Conservation (phyloP, 2,888 invertebrate species). For the Elgonia sp. region DNA sequence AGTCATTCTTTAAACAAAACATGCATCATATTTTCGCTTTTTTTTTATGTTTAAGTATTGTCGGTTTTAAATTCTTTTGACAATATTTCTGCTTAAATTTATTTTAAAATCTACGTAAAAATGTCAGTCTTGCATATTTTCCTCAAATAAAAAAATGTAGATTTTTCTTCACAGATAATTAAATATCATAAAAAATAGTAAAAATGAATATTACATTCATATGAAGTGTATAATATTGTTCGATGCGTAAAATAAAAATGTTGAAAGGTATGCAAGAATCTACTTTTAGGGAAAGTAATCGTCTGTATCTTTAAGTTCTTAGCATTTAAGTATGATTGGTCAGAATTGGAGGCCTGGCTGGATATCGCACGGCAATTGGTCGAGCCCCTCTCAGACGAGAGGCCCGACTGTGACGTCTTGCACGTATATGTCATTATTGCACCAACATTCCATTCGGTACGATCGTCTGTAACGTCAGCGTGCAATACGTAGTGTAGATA, state of each 20-base stretch:
- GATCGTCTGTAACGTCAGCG: conserved; percentile 52
- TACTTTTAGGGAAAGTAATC: conserved; percentile 63
- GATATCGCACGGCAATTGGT: conserved; percentile 47
- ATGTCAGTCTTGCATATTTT: too few species aligned
- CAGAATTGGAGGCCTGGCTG: conserved; percentile 48
- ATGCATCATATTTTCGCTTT: too few species aligned
- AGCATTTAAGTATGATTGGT: conserved; percentile 45
- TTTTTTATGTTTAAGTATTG: too few species aligned
- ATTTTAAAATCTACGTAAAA: too few species aligned
- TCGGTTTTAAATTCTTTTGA: too few species aligned
- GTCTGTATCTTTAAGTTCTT: conserved; percentile 20
- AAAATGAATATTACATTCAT: neutral
- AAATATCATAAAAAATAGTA: neutral
- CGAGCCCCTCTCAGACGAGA: conserved; percentile 38
- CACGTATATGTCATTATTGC: conserved; percentile 44
- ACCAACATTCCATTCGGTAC: conserved; percentile 59
- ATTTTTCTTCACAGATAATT: too few species aligned
- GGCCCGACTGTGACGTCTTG: conserved; percentile 61
- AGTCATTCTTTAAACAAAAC: too few species aligned
- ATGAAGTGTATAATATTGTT: neutral
- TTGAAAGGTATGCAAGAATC: conserved; percentile 29
- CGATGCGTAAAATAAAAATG: neutral
- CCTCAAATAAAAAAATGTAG: too few species aligned
- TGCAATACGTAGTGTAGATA: conserved; percentile 23
- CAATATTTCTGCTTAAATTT: too few species aligned